These are phyloP conservation scores for Cichlasoma orientale DNA, from an alignment of 2,797 vertebrate species.

Conservation along the genomic window DNA sequence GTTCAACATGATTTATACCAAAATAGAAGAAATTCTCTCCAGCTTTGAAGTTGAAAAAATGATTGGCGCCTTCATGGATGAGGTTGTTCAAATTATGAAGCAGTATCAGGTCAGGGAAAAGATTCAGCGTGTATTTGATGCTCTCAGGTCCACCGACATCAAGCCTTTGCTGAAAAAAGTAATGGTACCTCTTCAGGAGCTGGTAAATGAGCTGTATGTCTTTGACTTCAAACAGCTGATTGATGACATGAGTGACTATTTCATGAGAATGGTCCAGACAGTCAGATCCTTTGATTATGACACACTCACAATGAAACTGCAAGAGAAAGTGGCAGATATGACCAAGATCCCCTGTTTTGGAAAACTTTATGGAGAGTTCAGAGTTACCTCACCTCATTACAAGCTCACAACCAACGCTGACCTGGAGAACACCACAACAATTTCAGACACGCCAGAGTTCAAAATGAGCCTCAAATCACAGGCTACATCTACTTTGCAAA, in stretches of 20 bases:
- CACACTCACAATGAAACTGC: slow-evolving; percentile 81
- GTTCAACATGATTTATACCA: slow-evolving; percentile 75
- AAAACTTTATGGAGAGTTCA: slow-evolving; percentile 86
- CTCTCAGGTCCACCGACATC: slow-evolving; percentile 82
- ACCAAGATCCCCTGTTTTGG: slow-evolving; percentile 88
- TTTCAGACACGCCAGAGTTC: slow-evolving; percentile 80
- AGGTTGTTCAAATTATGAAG: slow-evolving; percentile 83
- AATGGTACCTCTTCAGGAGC: slow-evolving; percentile 72
- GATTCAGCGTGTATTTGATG: slow-evolving; percentile 73
- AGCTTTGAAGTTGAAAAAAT: slow-evolving; percentile 85
- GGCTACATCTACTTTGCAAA: slow-evolving; percentile 81
- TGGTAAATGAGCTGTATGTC: slow-evolving; percentile 79
- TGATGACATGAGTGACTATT: slow-evolving; percentile 81
- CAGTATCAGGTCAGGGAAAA: slow-evolving; percentile 86
- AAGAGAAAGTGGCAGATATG: slow-evolving; percentile 80
- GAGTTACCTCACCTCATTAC: slow-evolving; percentile 85
- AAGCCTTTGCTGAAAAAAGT: slow-evolving; percentile 77
- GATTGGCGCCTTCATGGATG: slow-evolving; percentile 83
- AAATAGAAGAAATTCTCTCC: slow-evolving; percentile 80
- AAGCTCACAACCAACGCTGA: slow-evolving; percentile 80
- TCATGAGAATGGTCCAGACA: slow-evolving; percentile 78
- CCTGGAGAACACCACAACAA: slow-evolving; percentile 84
- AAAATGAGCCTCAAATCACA: slow-evolving; percentile 81
- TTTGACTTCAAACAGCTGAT: slow-evolving; percentile 85
- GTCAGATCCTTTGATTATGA: slow-evolving; percentile 88